Evolutionary conservation across 1,140 invertebrate genomes (phyloP).

Genomic region (Magallana angulata): DNA sequence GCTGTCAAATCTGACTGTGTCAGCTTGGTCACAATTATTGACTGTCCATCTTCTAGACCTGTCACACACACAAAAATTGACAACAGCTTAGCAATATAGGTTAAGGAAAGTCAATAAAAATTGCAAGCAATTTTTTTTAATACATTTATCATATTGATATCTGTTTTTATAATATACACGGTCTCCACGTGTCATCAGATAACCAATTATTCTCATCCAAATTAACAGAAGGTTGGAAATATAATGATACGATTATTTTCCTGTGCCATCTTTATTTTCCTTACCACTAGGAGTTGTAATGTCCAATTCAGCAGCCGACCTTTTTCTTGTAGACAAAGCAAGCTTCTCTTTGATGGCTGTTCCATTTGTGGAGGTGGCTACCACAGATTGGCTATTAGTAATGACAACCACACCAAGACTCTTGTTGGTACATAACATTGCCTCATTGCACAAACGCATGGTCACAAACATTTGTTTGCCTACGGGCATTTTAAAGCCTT

Average conservation of each 20-base stretch:
- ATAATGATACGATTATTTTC: not conserved
- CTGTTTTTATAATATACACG: too few species aligned
- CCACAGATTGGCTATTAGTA: conserved; percentile 31
- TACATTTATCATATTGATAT: too few species aligned
- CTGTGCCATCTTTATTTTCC: not conserved
- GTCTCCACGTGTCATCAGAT: not conserved
- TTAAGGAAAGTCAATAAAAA: not conserved
- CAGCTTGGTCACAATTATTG: conserved; percentile 47
- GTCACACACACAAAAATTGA: not conserved
- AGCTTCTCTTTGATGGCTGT: conserved; percentile 36
- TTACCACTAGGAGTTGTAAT: conserved; percentile 43
- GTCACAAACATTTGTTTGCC: conserved; percentile 52
- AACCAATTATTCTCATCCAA: not conserved
- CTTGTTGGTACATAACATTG: conserved; percentile 53
- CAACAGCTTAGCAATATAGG: not conserved
- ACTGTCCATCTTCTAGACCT: conserved; percentile 57
- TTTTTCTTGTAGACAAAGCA: conserved; percentile 15
- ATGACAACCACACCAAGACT: conserved; percentile 43
- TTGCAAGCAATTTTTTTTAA: too few species aligned
- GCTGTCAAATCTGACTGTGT: conserved; percentile 46
- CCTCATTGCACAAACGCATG: conserved; percentile 57
- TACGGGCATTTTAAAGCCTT: conserved; percentile 56
- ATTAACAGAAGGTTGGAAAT: not conserved
- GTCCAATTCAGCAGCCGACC: not conserved
- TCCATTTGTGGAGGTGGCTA: conserved; percentile 45